Evolutionary conservation across 2,797 vertebrate genomes (phyloP).

Genomic region (Macropodus opercularis): DNA sequence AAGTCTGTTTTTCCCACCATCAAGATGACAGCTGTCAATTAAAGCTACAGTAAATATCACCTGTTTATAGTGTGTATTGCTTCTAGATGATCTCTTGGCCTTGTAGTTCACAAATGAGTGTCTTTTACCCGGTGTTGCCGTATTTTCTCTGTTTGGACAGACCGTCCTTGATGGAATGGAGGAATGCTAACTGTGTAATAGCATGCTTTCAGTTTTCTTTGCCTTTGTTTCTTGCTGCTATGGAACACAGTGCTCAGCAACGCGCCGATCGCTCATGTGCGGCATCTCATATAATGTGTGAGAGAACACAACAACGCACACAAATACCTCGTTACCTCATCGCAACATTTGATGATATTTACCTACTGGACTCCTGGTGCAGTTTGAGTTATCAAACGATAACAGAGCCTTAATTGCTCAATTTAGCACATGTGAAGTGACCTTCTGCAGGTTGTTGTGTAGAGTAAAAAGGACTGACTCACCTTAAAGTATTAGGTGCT

Average conservation of each 20-base stretch:
- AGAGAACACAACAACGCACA: slow-evolving; percentile 39
- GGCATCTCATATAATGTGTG: too few relatives aligned
- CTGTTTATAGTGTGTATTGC: not conserved
- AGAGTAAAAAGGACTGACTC: not conserved
- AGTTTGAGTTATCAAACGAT: too few relatives aligned
- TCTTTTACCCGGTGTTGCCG: not conserved
- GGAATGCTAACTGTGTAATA: not conserved
- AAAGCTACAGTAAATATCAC: too few relatives aligned
- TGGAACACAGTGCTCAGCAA: slow-evolving; percentile 10
- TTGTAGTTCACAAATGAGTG: not conserved
- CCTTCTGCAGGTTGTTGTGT: not conserved
- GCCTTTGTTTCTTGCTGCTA: slow-evolving; percentile 19
- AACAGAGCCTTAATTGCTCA: too few relatives aligned
- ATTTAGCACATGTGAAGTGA: not conserved
- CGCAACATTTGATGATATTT: too few relatives aligned
- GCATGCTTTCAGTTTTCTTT: slow-evolving; percentile 28
- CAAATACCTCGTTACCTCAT: too few relatives aligned
- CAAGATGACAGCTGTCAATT: too few relatives aligned
- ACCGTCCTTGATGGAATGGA: slow-evolving; percentile 4
- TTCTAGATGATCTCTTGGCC: not conserved
- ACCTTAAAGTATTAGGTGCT: not conserved
- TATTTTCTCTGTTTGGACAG: slow-evolving; percentile 19
- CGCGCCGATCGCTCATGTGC: slow-evolving; percentile 26
- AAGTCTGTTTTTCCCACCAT: too few relatives aligned
- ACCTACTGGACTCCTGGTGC: too few relatives aligned